Conservation (phyloP, 2,113 vertebrate genomes). For the Todiramphus saurophagus region DNA sequence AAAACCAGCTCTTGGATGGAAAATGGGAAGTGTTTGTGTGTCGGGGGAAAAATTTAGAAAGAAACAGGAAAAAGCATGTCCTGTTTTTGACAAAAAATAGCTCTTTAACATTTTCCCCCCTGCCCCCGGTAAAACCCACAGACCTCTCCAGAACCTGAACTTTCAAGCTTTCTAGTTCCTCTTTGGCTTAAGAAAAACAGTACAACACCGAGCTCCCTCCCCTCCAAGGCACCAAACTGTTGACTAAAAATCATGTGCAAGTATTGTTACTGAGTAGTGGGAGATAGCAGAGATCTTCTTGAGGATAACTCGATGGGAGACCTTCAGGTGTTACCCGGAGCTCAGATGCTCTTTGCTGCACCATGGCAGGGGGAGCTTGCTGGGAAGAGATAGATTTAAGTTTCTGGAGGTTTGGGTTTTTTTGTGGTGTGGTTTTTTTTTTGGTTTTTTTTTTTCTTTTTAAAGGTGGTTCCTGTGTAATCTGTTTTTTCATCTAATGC, state of each 20-base stretch:
- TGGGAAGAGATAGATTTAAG: neutral
- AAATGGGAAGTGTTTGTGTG: neutral
- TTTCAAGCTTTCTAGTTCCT: neutral
- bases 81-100: slow-evolving; percentile 20
- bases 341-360: neutral
- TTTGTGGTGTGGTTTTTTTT: neutral
- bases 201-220: neutral
- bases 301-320: neutral
- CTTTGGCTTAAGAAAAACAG: neutral
- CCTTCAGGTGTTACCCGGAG: neutral
- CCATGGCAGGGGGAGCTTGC: rapidly evolving
- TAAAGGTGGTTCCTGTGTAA: neutral
- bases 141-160: neutral
- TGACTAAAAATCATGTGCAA: neutral
- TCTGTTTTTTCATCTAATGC: slow-evolving; percentile 8
- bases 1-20: neutral
- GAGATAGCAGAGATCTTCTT: neutral
- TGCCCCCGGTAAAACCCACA: neutral
- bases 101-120: neutral
- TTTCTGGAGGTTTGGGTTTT: neutral
- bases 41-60: neutral
- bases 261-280: neutral
- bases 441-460: neutral
- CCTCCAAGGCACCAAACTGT: neutral
- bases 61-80: neutral